Evolutionary conservation across 2,113 vertebrate genomes (phyloP).

Genomic region (Pyrgilauda ruficollis): DNA sequence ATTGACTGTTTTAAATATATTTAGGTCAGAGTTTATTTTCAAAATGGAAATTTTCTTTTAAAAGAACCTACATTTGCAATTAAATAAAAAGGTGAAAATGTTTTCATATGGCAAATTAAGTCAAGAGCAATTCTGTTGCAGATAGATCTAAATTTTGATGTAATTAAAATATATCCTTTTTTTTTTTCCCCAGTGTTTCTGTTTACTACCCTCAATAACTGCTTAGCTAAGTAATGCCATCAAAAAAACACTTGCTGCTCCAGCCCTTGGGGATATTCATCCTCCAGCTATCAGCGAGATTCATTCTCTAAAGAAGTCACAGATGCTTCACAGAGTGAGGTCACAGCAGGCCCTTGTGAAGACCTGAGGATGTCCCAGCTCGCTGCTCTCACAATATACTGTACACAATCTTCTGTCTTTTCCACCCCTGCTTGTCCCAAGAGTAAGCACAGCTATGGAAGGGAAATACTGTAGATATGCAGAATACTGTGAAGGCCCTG

Average conservation of each 20-base stretch:
- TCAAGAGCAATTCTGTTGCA: background rate
- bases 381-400: background rate
- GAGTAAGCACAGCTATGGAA: background rate
- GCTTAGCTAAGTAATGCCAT: background rate
- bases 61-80: background rate
- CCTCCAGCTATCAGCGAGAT: background rate
- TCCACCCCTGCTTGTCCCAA: background rate
- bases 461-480: background rate
- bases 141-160: background rate
- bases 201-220: background rate
- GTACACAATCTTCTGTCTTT: background rate
- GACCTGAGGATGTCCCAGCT: background rate
- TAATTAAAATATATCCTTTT: background rate
- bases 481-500: background rate
- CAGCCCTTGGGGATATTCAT: background rate
- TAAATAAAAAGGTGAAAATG: background rate
- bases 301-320: background rate
- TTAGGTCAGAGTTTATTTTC: background rate
- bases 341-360: background rate
- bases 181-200: accelerated
- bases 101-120: background rate
- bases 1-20: background rate
- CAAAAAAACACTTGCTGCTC: background rate
- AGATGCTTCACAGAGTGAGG: background rate
- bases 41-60: background rate